These are phyloP conservation scores for Scalopus aquaticus DNA, from an alignment of 2,113 vertebrate species.

Conservation along the genomic window DNA sequence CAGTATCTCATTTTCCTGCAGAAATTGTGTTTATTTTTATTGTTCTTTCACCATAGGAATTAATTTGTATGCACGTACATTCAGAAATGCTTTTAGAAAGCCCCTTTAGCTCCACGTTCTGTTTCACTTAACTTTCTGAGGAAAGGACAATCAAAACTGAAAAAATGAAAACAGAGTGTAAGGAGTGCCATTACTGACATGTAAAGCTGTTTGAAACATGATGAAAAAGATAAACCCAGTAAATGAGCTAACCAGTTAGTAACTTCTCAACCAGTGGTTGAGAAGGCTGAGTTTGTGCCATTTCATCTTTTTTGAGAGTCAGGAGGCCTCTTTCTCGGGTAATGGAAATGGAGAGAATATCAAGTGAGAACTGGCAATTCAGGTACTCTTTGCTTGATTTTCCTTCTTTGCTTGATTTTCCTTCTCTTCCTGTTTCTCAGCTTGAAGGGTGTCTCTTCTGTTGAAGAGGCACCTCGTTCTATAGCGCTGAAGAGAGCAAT, in stretches of 20 bases:
- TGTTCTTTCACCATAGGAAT: not conserved
- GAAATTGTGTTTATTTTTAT: not conserved
- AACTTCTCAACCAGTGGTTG: too few relatives aligned
- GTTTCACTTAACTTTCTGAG: not conserved
- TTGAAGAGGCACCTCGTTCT: not conserved
- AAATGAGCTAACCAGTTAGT: not conserved
- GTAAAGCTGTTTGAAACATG: not conserved
- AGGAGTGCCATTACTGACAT: not conserved
- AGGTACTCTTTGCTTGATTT: not conserved
- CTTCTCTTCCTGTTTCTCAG: not conserved
- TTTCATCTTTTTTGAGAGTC: not conserved
- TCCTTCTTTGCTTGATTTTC: not conserved
- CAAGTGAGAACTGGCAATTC: not conserved
- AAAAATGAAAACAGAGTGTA: not conserved
- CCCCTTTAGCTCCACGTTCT: not conserved
- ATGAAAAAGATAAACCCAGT: not conserved
- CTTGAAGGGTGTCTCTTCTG: not conserved
- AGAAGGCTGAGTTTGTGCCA: not conserved
- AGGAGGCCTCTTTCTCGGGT: too few relatives aligned
- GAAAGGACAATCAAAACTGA: not conserved
- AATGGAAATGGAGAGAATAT: not conserved
- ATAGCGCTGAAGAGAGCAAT: not conserved
- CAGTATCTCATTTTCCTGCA: not conserved
- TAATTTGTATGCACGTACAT: not conserved
- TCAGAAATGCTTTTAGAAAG: constrained; percentile 8